These are phyloP conservation scores for Microhierax caerulescens DNA, from an alignment of 2,797 vertebrate species.

Conservation along the genomic window DNA sequence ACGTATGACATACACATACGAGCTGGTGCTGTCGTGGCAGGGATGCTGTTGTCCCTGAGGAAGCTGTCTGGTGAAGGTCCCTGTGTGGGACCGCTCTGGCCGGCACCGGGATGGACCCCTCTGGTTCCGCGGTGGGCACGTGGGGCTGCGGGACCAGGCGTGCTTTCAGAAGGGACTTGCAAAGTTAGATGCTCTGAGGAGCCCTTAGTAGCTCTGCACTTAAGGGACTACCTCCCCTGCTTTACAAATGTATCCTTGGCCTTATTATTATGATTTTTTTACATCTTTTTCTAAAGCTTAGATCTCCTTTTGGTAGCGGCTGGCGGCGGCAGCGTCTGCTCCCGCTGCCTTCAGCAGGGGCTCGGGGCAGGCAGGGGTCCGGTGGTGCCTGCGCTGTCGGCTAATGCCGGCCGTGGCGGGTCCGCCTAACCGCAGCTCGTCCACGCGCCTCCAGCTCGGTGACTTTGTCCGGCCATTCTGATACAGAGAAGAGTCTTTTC, in stretches of 20 bases:
- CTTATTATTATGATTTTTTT: not conserved
- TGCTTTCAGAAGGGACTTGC: too few species aligned
- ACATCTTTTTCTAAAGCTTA: not conserved
- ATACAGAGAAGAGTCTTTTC: not conserved
- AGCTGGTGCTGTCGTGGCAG: not conserved
- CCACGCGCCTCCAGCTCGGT: fast-evolving
- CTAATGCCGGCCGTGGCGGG: not conserved
- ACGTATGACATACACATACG: fast-evolving
- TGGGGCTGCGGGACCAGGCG: too few species aligned
- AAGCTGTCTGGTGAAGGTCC: fast-evolving
- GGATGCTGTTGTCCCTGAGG: not conserved
- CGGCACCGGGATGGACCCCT: fast-evolving
- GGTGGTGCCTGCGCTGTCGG: fast-evolving
- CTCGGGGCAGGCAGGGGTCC: not conserved
- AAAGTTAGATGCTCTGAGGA: not conserved
- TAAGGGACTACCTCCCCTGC: not conserved
- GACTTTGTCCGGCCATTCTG: not conserved
- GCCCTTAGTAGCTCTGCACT: not conserved
- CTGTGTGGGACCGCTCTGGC: fast-evolving
- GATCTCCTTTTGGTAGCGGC: not conserved
- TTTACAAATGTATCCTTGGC: not conserved
- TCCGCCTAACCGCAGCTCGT: fast-evolving
- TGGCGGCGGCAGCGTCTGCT: fast-evolving
- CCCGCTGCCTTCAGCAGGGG: not conserved
- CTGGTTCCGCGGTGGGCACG: too few species aligned